Base-by-base conservation (phyloP, 2,888 invertebrate genomes). In the Oligia latruncula region DNA sequence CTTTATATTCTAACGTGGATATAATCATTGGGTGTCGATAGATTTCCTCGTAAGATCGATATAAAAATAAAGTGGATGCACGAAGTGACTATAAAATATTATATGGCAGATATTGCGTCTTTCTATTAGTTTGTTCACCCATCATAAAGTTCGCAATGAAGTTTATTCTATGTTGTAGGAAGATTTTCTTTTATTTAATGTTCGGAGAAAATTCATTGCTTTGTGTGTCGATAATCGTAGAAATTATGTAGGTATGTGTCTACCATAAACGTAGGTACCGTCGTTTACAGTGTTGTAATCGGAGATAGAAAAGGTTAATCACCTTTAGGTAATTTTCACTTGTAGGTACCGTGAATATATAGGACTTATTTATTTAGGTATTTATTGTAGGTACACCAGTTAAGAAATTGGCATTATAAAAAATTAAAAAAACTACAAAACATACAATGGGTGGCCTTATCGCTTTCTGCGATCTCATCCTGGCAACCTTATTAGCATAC, bases 131-230 rank as follows among this genome's bases (percentile, higher is more conserved):
- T 72, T 81, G 49, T 81, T 71, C 29, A 52, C 8, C 29, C 35
- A 66, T 23, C 70, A 49, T 77, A 71, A 77, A 84, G 58, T 71
- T 67, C 17, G 23, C 58, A 60, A 40, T 43, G 6, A 70, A 66
- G 23, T 81, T 81, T 70, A 76, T 72, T 75, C 75, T 66, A 70
- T 71, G 62, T 23, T 64, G 17, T 35, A 71, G 62, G 46, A 76
- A 85, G 55, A 52, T 76, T 81, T 76, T 46, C 55, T 68, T 67
- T 52, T 43, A 60, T 60, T 70, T 66, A 15, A n/a, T 68, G 62
- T 72, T 81, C 52, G 13, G 58, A 46, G 85, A 60, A 68, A 67
- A 81, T 70, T 49, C 0, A 65, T 68, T 74, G 15, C 17, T 49
- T 15, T 17, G 9, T 43, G n/a, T 60, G 60, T 49, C 52, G 58